Conservation (phyloP, 1,140 invertebrate species). For the Microplitis demolitor region DNA sequence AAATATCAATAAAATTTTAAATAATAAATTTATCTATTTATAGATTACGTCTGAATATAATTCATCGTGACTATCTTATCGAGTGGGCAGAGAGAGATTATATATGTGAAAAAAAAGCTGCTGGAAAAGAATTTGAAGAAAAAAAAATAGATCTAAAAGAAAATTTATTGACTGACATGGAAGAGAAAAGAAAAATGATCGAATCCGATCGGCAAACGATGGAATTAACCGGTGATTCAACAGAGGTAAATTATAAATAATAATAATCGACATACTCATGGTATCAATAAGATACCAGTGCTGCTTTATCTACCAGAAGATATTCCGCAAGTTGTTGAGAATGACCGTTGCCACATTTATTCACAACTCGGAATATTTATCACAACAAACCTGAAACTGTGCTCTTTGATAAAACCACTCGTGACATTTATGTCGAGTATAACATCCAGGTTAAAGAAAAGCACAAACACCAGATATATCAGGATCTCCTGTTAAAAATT, state of each 20-base stretch:
- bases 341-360: no score
- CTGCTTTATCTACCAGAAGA: no score
- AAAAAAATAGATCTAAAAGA: constrained; percentile 92
- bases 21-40: background rate
- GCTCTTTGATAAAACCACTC: no score
- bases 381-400: no score
- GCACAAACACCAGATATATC: no score
- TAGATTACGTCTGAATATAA: constrained; percentile 77
- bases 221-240: constrained; percentile 86
- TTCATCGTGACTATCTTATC: constrained; percentile 82
- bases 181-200: constrained; percentile 88
- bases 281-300: background rate
- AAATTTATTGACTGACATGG: constrained; percentile 87
- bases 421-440: no score
- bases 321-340: no score
- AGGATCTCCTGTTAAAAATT: no score
- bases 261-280: background rate
- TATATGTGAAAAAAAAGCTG: constrained; percentile 83
- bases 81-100: constrained; percentile 89
- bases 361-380: no score
- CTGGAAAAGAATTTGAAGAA: constrained; percentile 92
- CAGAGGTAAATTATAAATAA: constrained; percentile 65
- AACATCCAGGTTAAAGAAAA: no score
- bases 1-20: constrained; percentile 3
- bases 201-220: constrained; percentile 85